Percentiles rank a stretch among this genome's conserved stretches.
These are phyloP conservation scores for Erannis defoliaria DNA, from an alignment of 2,888 invertebrate genomes.

Conservation along the genomic window DNA sequence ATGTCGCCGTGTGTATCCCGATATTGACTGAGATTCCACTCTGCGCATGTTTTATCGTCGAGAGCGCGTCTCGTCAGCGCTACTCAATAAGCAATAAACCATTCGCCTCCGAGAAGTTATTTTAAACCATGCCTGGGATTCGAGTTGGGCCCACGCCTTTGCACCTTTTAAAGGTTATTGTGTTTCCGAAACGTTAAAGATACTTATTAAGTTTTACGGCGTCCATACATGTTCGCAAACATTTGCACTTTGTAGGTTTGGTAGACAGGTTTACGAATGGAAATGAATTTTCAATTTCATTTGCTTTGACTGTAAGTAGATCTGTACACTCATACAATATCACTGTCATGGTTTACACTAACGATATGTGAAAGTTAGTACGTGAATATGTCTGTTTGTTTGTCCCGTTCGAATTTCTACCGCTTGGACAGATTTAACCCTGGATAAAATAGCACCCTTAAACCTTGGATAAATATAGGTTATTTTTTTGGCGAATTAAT, in stretches of 20 bases:
- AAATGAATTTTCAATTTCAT: conserved; percentile 13
- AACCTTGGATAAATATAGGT: no score
- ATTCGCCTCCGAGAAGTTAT: conserved; percentile 84
- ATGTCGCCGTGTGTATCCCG: conserved; percentile 81
- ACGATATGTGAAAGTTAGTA: no score
- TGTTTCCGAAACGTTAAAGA: conserved; percentile 78
- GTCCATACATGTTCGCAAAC: conserved; percentile 40
- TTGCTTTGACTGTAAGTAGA: not conserved
- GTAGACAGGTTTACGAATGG: not conserved
- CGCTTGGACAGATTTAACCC: no score
- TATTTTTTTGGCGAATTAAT: no score
- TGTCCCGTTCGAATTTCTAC: no score
- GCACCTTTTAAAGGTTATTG: conserved; percentile 86
- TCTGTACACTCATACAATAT: not conserved
- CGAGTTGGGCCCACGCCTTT: conserved; percentile 79
- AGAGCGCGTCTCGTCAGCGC: conserved; percentile 81
- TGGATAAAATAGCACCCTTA: no score
- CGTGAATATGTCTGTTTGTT: no score
- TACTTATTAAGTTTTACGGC: conserved; percentile 47
- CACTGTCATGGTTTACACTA: not conserved
- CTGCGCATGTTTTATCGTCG: conserved; percentile 78
- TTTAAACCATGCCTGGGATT: conserved; percentile 77
- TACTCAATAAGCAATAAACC: conserved; percentile 86
- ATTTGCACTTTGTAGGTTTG: conserved; percentile 49
- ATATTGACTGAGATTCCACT: conserved; percentile 84